A percentile compares a stretch with the other conserved stretches of the same genome.
Conservation (phyloP, 2,113 vertebrate genomes). For the Malurus melanocephalus region DNA sequence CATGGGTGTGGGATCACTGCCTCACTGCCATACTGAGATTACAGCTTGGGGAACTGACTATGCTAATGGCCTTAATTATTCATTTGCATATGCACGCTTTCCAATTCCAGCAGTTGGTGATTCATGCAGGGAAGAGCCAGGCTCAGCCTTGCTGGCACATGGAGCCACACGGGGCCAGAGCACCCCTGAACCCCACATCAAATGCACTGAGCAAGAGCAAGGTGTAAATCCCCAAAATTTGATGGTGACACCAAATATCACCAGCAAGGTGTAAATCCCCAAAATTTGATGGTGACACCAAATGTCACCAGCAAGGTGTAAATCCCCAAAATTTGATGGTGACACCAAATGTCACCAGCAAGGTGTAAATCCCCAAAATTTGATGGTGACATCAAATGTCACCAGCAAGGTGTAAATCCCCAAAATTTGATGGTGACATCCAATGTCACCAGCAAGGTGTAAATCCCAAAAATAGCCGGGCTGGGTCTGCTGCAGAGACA, state of each 20-base stretch:
- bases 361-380: fast-evolving
- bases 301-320: fast-evolving
- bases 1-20: slow-evolving; percentile 30
- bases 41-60: slow-evolving; percentile 40
- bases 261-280: fast-evolving
- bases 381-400: background rate
- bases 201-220: fast-evolving
- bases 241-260: background rate
- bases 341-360: background rate
- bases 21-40: background rate
- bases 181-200: background rate
- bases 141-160: background rate
- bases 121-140: background rate
- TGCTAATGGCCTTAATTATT: slow-evolving; percentile 29
- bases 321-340: fast-evolving
- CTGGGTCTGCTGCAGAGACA: background rate
- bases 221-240: fast-evolving
- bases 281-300: too few species aligned
- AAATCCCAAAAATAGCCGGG: fast-evolving
- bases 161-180: background rate
- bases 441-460: fast-evolving
- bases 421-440: fast-evolving
- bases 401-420: fast-evolving
- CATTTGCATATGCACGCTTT: slow-evolving; percentile 52
- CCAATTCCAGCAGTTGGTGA: background rate